Base-by-base conservation (phyloP, 2,113 vertebrate species). In the Bos javanicus region DNA sequence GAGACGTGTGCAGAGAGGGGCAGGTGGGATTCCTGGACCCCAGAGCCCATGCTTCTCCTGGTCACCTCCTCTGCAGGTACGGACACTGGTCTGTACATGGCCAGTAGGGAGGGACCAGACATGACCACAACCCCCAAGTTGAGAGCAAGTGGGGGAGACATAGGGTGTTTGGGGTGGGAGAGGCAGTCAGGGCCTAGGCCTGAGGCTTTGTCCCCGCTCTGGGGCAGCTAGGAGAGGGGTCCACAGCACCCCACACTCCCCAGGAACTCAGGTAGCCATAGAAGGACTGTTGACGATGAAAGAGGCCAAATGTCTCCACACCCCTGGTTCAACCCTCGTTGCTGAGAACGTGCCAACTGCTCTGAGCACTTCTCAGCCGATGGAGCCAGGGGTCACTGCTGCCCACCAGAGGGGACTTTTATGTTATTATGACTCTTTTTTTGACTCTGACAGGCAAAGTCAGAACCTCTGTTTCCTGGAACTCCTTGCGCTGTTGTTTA, bases 401-500 rank as follows among this genome's bases (percentile, higher is more conserved):
- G 3, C 46, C 64, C 30, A 50, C 36, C 21, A 25, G 64, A 48
- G 48, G 52, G 60, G 60, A 78, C 46, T 43, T 96, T 30, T 7
- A 52, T 67, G 64, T 80, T 95, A 57, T 95, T 92, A 39, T 33
- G 71, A 67, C 54, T 89, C 67, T 83, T 96, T 95, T 94, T 89
- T 87, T 95, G 67, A 92, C 89, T 94, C 50, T 76, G 59, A 87
- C 57, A 90, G 94, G 97, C 50, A 86, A 98, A 98, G 93, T 97
- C 96, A 98, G 97, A 95, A 96, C 98, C 98, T 98, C 98, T 95
- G 98, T 98, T 98, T 98, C 98, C 98, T 98, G 50, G 97, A 98
- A 98, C 99, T 99, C 98, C 98, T 99, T 95, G 62, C 98, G 98
- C 99, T 99, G 99, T 99, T 99, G 99, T 99, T 99, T 99, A 99